A percentile compares a stretch with the other conserved stretches of the same genome.
These are phyloP conservation scores for Sebastes nivosus DNA, from an alignment of 2,797 vertebrate species.

Conservation along the genomic window DNA sequence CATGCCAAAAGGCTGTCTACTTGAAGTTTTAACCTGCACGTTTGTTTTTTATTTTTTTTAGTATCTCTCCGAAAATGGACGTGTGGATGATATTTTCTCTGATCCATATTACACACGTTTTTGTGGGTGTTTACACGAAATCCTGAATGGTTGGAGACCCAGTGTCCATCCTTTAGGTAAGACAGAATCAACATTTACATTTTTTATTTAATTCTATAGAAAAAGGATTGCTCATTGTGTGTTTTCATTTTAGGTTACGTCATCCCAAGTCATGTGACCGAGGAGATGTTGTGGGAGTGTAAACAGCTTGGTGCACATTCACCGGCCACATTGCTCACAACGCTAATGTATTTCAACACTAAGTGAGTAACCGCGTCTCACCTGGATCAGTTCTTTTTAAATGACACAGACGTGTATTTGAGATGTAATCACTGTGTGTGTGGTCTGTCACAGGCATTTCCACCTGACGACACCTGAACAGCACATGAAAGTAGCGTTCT, in stretches of 20 bases:
- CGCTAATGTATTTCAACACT: slow-evolving; percentile 99
- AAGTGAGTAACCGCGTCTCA: slow-evolving; percentile 87
- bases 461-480: slow-evolving; percentile 95
- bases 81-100: slow-evolving; percentile 98
- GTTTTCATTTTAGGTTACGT: slow-evolving; percentile 87
- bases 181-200: background rate
- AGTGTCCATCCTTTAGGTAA: slow-evolving; percentile 94
- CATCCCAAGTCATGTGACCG: slow-evolving; percentile 98
- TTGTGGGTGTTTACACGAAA: slow-evolving; percentile 93
- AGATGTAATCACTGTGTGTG: background rate
- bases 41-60: slow-evolving; percentile 52
- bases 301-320: slow-evolving; percentile 99
- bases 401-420: background rate
- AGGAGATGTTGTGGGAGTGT: slow-evolving; percentile 99
- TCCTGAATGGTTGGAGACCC: slow-evolving; percentile 93
- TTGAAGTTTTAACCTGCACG: background rate
- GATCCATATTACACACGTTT: slow-evolving; percentile 98
- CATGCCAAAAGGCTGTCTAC: background rate
- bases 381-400: background rate
- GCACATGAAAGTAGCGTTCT: slow-evolving; percentile 99
- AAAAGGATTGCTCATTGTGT: background rate
- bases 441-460: slow-evolving; percentile 87
- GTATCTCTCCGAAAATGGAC: slow-evolving; percentile 97
- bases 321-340: slow-evolving; percentile 95
- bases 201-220: background rate